phyloP scores from a whole-genome alignment of 2,888 invertebrate genomes.

The Calliphora vomitoria region DNA sequence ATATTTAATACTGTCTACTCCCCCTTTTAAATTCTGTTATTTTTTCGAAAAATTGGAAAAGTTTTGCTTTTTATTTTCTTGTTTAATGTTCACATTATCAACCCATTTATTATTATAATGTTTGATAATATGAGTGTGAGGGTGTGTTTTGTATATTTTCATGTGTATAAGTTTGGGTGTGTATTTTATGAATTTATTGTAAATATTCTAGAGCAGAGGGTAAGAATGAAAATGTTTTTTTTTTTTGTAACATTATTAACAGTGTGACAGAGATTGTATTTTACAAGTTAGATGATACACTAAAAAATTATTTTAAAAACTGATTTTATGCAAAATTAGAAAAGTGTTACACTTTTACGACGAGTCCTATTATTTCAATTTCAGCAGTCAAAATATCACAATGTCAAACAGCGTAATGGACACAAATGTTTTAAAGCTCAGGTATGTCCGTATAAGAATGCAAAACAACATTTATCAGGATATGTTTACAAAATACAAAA shows the following conservation, averaged over 20 bases:
- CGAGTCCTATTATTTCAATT: too few species aligned
- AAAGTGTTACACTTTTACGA: too few species aligned
- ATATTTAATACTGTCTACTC: neutral
- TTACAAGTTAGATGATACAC: too few species aligned
- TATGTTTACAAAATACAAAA: too few species aligned
- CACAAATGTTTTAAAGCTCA: too few species aligned
- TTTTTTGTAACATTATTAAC: constrained; percentile 3
- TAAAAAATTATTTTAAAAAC: too few species aligned
- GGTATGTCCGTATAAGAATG: too few species aligned
- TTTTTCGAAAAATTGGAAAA: constrained; percentile 25
- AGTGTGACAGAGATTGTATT: neutral
- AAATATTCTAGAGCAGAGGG: neutral
- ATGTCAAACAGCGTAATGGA: too few species aligned
- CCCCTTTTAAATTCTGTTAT: neutral
- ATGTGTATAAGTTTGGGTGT: neutral
- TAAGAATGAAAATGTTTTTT: neutral
- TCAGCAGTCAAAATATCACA: too few species aligned
- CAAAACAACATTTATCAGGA: too few species aligned
- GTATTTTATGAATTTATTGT: neutral
- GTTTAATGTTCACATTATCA: constrained; percentile 34
- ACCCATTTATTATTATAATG: constrained; percentile 12
- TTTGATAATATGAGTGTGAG: neutral
- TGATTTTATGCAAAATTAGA: too few species aligned
- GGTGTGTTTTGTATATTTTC: too few species aligned
- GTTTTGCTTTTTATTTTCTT: neutral